phyloP scores from a whole-genome alignment of 2,113 vertebrate species.

The Mormoops blainvillei region DNA sequence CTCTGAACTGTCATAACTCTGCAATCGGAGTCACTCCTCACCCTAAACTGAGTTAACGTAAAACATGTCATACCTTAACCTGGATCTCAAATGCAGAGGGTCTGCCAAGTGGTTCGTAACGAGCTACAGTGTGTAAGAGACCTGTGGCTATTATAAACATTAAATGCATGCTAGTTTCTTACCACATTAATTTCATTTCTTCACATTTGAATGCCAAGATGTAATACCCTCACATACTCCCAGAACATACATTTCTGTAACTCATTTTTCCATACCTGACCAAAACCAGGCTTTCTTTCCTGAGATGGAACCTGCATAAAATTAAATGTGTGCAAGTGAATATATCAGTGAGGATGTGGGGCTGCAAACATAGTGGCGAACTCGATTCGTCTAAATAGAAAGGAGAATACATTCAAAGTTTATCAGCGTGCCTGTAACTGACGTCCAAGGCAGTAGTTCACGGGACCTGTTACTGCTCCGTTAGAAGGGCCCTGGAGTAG shows the following conservation, averaged over 20 bases:
- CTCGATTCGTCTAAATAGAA: neutral
- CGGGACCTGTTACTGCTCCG: neutral
- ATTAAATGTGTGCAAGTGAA: neutral
- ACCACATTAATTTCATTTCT: neutral
- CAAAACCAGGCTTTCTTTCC: neutral
- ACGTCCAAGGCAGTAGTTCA: neutral
- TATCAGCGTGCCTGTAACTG: neutral
- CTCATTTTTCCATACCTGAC: neutral
- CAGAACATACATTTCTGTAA: neutral
- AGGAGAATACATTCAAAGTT: neutral
- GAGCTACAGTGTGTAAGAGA: neutral
- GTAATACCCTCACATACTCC: neutral
- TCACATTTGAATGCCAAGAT: neutral
- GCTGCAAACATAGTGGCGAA: neutral
- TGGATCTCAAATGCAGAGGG: neutral
- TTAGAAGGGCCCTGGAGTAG: neutral
- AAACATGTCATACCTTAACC: neutral
- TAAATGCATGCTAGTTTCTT: neutral
- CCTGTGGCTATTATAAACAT: neutral
- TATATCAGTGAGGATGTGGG: neutral
- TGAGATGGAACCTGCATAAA: neutral
- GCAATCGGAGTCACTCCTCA: neutral
- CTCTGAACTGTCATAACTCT: neutral
- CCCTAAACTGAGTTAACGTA: neutral
- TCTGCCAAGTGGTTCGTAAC: neutral